These are phyloP conservation scores for Mormyrus proboscirostris DNA, from an alignment of 2,797 vertebrate genomes.

Conservation along the genomic window DNA sequence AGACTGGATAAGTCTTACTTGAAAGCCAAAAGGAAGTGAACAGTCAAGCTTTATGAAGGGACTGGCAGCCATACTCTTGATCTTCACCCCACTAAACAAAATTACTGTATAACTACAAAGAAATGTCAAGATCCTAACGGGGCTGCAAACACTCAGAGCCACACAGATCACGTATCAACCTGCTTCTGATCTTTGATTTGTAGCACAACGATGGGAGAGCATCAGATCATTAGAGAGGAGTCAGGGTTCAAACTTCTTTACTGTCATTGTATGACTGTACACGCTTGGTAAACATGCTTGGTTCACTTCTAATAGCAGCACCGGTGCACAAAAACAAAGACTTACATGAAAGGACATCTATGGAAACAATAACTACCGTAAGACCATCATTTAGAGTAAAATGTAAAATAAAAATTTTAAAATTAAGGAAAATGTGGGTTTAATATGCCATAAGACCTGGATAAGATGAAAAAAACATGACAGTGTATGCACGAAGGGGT, in stretches of 20 bases:
- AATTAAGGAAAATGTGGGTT: not conserved
- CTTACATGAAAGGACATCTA: not conserved
- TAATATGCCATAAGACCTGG: not conserved
- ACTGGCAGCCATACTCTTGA: not conserved
- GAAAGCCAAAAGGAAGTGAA: constrained; percentile 16
- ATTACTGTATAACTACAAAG: not conserved
- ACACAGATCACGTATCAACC: not conserved
- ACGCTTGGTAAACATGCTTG: not conserved
- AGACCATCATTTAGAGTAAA: not conserved
- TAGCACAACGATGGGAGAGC: not conserved
- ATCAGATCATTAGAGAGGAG: not conserved
- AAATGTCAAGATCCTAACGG: not conserved
- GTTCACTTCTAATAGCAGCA: not conserved
- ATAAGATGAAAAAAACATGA: not conserved
- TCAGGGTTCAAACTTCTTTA: not conserved
- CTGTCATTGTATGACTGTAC: not conserved
- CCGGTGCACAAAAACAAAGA: not conserved
- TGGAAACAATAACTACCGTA: not conserved
- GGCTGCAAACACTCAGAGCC: not conserved
- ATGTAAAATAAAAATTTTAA: not conserved
- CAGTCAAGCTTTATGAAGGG: not conserved
- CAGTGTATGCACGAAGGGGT: not conserved
- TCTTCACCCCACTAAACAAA: not conserved
- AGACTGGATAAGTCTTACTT: constrained; percentile 57
- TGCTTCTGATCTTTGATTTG: not conserved